These are phyloP conservation scores for Pocota personata DNA, from an alignment of 2,888 invertebrate genomes.

Conservation along the genomic window DNA sequence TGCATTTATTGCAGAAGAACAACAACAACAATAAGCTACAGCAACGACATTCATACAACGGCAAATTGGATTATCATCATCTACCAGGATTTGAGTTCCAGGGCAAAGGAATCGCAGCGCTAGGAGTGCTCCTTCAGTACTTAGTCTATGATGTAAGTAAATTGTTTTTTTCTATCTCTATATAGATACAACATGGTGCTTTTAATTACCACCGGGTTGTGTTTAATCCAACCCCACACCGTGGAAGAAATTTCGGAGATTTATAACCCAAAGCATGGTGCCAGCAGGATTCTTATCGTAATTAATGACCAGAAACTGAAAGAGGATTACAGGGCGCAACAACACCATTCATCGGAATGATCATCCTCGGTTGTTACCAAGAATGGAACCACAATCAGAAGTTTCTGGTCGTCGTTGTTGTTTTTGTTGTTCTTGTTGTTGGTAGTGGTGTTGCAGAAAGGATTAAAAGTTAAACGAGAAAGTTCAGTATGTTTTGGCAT, in stretches of 20 bases:
- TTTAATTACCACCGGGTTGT: constrained; percentile 61
- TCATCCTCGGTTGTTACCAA: constrained; percentile 41
- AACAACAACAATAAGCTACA: constrained; percentile 67
- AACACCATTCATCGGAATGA: constrained; percentile 33
- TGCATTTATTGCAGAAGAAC: constrained; percentile 58
- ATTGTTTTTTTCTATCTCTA: not conserved
- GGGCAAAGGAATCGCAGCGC: constrained; percentile 90
- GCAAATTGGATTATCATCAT: constrained; percentile 76
- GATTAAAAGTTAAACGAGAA: constrained; percentile 62
- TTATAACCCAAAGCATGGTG: constrained; percentile 53
- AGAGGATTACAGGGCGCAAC: constrained; percentile 32
- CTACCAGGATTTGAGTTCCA: constrained; percentile 75
- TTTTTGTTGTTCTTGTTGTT: not conserved
- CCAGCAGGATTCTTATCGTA: constrained; percentile 65
- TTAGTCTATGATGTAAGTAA: constrained; percentile 89
- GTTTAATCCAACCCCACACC: constrained; percentile 43
- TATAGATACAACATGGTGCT: not conserved
- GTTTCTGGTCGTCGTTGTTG: not conserved
- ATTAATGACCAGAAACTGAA: constrained; percentile 58
- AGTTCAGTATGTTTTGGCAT: constrained; percentile 62
- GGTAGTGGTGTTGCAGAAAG: constrained; percentile 19
- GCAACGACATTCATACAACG: constrained; percentile 79
- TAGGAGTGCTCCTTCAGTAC: constrained; percentile 93
- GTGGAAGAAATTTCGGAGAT: constrained; percentile 49
- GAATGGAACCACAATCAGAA: constrained; percentile 10